phyloP scores from a whole-genome alignment of 2,113 vertebrate species.

The Hiodon tergisus region DNA sequence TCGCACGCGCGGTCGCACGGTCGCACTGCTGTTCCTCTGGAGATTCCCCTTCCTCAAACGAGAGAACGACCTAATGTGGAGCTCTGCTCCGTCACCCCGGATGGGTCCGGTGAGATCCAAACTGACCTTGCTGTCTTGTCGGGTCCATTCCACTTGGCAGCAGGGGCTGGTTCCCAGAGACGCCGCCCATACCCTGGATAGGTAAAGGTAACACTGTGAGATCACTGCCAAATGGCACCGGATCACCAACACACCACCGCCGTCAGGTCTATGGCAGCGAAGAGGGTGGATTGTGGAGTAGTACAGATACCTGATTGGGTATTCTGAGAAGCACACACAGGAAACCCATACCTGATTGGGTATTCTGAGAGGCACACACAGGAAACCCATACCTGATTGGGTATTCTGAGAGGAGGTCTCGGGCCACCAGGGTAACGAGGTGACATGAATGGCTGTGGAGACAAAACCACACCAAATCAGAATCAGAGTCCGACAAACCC shows the following conservation, averaged over 20 bases:
- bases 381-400: slow-evolving; percentile 78
- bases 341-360: slow-evolving; percentile 83
- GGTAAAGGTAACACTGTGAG: slow-evolving; percentile 11
- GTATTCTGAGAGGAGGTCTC: slow-evolving; percentile 90
- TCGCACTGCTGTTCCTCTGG: too few species aligned
- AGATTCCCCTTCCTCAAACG: too few species aligned
- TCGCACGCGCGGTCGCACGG: neutral
- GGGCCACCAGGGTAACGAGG: slow-evolving; percentile 95
- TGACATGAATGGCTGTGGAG: slow-evolving; percentile 91
- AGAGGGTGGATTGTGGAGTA: neutral
- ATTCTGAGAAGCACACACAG: slow-evolving; percentile 68
- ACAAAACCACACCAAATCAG: slow-evolving; percentile 23
- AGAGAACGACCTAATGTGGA: neutral
- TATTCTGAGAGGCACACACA: slow-evolving; percentile 72
- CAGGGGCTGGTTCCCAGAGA: slow-evolving; percentile 88
- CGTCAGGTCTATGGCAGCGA: too few species aligned
- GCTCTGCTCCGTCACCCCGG: neutral
- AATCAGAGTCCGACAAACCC: slow-evolving; percentile 30
- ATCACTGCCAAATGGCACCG: slow-evolving; percentile 22
- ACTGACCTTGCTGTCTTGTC: slow-evolving; percentile 87
- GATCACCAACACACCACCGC: neutral
- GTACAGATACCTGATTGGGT: slow-evolving; percentile 83
- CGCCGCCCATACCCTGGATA: slow-evolving; percentile 80
- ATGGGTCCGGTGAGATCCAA: neutral
- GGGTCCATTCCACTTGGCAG: slow-evolving; percentile 94